Evolutionary conservation across 2,113 vertebrate genomes (phyloP).

Genomic region (Cygnus atratus): DNA sequence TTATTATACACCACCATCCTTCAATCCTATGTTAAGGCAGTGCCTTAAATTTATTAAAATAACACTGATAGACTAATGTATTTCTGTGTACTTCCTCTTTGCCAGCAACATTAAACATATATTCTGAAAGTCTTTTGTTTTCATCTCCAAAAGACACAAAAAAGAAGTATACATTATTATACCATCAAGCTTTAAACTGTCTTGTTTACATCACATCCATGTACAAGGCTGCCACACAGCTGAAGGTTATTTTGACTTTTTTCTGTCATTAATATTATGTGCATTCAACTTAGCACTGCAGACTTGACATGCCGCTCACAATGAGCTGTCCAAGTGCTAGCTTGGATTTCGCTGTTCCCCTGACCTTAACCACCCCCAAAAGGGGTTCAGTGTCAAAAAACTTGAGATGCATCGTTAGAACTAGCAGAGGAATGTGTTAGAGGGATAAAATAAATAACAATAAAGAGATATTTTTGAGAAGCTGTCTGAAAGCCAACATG

Average conservation of each 20-base stretch:
- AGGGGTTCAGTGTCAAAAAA: background rate
- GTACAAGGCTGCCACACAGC: background rate
- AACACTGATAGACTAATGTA: background rate
- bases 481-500: background rate
- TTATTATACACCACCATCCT: background rate
- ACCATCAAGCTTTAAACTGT: background rate
- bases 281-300: background rate
- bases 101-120: background rate
- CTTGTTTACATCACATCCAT: background rate
- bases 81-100: background rate
- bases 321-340: background rate
- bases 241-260: background rate
- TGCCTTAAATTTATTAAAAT: background rate
- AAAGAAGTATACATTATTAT: background rate
- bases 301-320: rapidly evolving
- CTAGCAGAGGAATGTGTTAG: background rate
- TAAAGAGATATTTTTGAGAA: background rate
- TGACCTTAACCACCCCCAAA: background rate
- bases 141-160: background rate
- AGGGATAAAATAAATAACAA: background rate
- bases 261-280: background rate
- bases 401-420: background rate
- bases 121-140: background rate
- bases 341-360: background rate
- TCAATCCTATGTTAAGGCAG: background rate